These are phyloP conservation scores for Frankliniella fusca DNA, from an alignment of 2,888 invertebrate genomes.

Conservation along the genomic window DNA sequence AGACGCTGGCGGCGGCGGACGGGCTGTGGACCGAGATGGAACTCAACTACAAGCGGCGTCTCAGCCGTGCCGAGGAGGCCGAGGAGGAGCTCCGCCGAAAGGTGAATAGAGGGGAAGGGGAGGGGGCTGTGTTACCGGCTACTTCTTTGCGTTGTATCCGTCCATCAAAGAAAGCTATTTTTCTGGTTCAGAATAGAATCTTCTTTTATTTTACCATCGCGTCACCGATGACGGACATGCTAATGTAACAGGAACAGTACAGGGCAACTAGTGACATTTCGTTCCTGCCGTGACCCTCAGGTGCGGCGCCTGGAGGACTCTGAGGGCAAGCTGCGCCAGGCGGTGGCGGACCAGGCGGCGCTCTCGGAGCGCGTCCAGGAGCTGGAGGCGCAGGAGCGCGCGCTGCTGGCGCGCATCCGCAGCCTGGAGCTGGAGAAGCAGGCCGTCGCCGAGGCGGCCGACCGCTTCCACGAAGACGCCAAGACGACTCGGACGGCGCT, in stretches of 20 bases:
- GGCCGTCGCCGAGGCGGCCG: conserved; percentile 10
- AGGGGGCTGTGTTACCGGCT: no score
- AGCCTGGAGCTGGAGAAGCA: conserved; percentile 18
- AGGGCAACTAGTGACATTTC: not conserved
- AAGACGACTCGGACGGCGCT: not conserved
- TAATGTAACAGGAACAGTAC: no score
- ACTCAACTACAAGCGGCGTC: conserved; percentile 12
- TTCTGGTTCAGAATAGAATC: no score
- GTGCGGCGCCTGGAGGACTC: conserved; percentile 12
- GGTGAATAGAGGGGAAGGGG: not conserved
- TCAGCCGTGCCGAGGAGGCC: not conserved
- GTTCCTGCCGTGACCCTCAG: not conserved
- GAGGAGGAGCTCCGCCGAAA: conserved; percentile 1
- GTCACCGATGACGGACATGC: no score
- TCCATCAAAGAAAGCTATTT: no score
- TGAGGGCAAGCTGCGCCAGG: conserved; percentile 9
- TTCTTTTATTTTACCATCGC: no score
- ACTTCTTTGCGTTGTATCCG: no score
- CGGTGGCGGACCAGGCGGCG: conserved; percentile 1
- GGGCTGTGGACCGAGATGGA: conserved; percentile 17
- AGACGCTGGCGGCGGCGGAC: conserved; percentile 8
- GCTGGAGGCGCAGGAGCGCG: conserved; percentile 20
- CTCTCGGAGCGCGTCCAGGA: conserved; percentile 9
- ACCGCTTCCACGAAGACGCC: conserved; percentile 1
- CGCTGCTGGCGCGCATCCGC: not conserved